Evolutionary conservation across 2,888 invertebrate genomes (phyloP), one percentile per base, ranked within the genome.

Genomic region (Callinectes sapidus): DNA sequence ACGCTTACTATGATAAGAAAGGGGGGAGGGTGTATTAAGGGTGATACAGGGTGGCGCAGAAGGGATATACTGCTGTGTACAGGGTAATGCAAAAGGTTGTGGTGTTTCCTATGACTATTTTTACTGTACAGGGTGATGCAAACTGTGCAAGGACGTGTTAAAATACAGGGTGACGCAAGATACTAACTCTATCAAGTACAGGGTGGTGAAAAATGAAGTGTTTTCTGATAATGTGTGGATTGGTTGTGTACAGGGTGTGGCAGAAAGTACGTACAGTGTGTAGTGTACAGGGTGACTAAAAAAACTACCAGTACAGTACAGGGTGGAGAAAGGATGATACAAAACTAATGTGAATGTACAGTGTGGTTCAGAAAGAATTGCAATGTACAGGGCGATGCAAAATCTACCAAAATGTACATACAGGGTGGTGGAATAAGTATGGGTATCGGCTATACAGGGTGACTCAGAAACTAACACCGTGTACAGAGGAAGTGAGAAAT

Each of bases 1-100:
- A 81, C 90, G 88, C 77, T 48, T 28, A 42, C 39, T 18, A 39
- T 55, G 55, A 89, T 66, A 86, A 10, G 28, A 28, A n/a, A 48
- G 28, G 71, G 71, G 39, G 71, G 91, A 23, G 48, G 42, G 18
- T 81, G 81, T 32, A 23, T 32, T 81, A 35, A 28, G 71, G 71
- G 71, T 71, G 71, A 71, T 71, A n/a, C 71, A 71, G 28, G 61
- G 61, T 18, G 18, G 13, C 13, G 13, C n/a, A 71, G 6, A 71
- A n/a, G 71, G n/a, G 10, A 0, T n/a, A 28, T 28, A 71, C 71
- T 71, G 61, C 23, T 61, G 23, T 23, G 71, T 71, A 71, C 71
- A 71, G 71, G 71, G 71, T 71, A 23, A 61, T 61, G 61, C 61
- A 61, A 3, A 3, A 61, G 23, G 61, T 8, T 61, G 23, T 61